phyloP scores from a whole-genome alignment of 2,888 invertebrate species.

The Chalcosyrphus nemorum region DNA sequence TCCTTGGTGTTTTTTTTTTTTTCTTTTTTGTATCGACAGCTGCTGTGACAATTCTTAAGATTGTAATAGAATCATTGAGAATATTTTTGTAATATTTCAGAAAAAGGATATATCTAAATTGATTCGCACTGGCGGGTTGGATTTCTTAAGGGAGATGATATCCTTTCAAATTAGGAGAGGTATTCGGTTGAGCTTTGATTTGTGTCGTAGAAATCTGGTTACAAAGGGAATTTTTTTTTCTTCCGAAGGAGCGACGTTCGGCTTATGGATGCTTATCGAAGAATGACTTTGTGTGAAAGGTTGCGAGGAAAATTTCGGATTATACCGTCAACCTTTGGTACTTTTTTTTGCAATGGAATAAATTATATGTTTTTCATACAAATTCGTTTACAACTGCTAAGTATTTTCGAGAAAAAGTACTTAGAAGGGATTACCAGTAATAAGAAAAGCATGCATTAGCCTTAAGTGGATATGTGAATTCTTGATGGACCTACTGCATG shows the following conservation, averaged over 20 bases:
- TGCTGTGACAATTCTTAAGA: background rate
- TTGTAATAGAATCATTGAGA: background rate
- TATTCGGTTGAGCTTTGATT: background rate
- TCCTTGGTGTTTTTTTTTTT: too few relatives aligned
- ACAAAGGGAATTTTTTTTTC: background rate
- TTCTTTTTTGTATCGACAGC: background rate
- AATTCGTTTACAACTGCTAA: too few relatives aligned
- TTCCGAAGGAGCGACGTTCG: background rate
- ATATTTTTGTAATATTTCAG: background rate
- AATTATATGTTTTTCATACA: too few relatives aligned
- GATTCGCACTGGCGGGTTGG: background rate
- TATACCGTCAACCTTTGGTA: background rate
- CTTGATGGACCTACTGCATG: too few relatives aligned
- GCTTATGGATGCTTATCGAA: background rate
- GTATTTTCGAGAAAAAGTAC: too few relatives aligned
- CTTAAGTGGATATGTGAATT: too few relatives aligned
- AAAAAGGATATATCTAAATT: background rate
- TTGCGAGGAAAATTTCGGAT: too few relatives aligned
- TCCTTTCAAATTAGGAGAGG: background rate
- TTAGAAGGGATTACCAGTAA: too few relatives aligned
- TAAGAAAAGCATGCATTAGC: too few relatives aligned
- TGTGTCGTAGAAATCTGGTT: background rate
- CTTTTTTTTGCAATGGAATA: too few relatives aligned
- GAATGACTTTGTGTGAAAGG: background rate
- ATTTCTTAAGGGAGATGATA: background rate